Conservation (phyloP, 2,113 vertebrate species). For the Chinchilla lanigera region DNA sequence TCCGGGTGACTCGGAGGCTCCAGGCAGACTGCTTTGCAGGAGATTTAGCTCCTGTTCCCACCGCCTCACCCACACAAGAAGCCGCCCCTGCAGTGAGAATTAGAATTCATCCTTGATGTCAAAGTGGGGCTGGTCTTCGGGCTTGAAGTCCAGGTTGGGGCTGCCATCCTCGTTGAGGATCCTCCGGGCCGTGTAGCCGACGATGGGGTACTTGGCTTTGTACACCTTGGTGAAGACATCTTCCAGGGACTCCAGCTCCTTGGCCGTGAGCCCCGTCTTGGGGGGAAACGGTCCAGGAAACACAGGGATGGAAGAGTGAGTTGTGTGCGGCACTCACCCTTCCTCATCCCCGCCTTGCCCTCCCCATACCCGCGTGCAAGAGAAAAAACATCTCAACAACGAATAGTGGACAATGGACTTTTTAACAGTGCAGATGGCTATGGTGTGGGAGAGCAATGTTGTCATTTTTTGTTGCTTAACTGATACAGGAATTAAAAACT, state of each 20-base stretch:
- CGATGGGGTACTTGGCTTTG: constrained; percentile 96
- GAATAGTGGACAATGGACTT: neutral
- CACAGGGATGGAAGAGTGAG: neutral
- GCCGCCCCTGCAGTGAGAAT: neutral
- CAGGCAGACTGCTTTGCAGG: accelerated
- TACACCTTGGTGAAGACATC: constrained; percentile 94
- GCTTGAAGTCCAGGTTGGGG: constrained; percentile 93
- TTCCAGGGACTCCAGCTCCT: constrained; percentile 93
- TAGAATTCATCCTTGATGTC: constrained; percentile 95
- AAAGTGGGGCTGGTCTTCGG: constrained; percentile 95
- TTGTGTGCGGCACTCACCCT: neutral
- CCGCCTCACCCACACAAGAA: too few species aligned
- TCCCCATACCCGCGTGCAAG: neutral
- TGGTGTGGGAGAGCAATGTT: neutral
- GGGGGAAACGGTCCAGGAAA: constrained; percentile 44
- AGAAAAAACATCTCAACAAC: neutral
- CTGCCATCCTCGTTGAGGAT: constrained; percentile 95
- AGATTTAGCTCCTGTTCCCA: neutral
- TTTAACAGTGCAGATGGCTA: too few species aligned
- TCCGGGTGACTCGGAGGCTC: neutral
- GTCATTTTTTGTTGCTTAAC: too few species aligned
- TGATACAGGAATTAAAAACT: neutral
- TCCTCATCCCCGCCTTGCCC: neutral
- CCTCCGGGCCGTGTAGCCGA: constrained; percentile 94
- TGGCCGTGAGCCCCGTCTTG: constrained; percentile 92